These are phyloP conservation scores for Mustela erminea DNA, from an alignment of 2,797 vertebrate species.

Conservation along the genomic window DNA sequence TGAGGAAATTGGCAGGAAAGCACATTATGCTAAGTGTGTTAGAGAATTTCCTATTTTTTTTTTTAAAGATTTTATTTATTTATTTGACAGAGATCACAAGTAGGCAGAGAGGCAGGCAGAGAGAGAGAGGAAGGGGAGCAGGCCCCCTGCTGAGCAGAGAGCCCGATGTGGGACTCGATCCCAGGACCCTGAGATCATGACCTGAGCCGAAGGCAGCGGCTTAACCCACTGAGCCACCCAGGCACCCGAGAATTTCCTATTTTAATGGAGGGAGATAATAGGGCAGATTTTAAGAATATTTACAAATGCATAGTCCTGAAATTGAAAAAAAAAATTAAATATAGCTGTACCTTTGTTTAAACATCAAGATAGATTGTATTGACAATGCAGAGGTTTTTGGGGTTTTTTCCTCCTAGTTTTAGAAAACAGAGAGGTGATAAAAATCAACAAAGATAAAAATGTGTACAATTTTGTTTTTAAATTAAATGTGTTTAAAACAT, in stretches of 20 bases:
- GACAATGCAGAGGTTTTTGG: background rate
- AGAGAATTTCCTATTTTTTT: conserved; percentile 58
- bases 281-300: conserved; percentile 31
- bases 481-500: conserved; percentile 37
- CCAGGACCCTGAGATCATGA: too few relatives aligned
- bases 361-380: conserved; percentile 54
- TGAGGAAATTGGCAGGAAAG: conserved; percentile 50
- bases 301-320: background rate
- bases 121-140: too few relatives aligned
- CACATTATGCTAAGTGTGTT: conserved; percentile 13
- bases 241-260: conserved; percentile 52
- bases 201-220: too few relatives aligned
- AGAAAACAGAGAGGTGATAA: conserved; percentile 20
- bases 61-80: too few relatives aligned
- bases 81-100: too few relatives aligned
- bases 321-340: conserved; percentile 6
- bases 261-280: conserved; percentile 50
- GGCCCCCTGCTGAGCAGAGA: too few relatives aligned
- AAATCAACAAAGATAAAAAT: conserved; percentile 71
- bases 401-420: background rate
- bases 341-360: conserved; percentile 30
- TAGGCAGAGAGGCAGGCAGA: too few relatives aligned
- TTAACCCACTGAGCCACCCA: too few relatives aligned
- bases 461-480: conserved; percentile 57
- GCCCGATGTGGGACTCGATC: too few relatives aligned